Base-by-base conservation (phyloP, 2,888 invertebrate genomes). In the Cephus spinipes region DNA sequence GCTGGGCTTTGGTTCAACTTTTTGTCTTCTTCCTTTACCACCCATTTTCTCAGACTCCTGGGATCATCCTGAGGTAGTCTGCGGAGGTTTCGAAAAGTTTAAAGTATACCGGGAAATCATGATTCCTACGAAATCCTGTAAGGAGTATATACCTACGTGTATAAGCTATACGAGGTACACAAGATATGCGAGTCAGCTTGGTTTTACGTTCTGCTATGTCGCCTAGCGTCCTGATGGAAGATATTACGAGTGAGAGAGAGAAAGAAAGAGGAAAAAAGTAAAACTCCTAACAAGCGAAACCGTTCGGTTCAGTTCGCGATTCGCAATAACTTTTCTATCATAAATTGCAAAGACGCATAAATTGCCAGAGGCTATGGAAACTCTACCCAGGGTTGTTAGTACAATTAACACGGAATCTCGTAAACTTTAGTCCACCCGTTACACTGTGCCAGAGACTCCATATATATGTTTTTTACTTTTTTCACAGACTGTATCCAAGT, bases 381-480 rank as follows among this genome's bases (percentile, higher is more conserved):
- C 23, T 55, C 9, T 55, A 55, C 55, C 55, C 23, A 9, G 71
- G 23, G 71, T 33, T 33, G 77, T 71, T 80, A 74, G 85, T 82
- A 84, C 85, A 88, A 88, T 89, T 88, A 87, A 86, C 85, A 80
- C 84, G 80, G 83, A 75, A 80, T 55, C 81, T 84, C 84, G 84
- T 86, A 84, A 85, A 83, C 81, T 81, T 33, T 76, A 82, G 80
- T 82, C 81, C 81, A 71, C 31, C 33, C 31, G 71, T n/a, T 71
- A 31, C 23, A 15, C 55, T 55, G 9, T 23, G 55, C 2, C 9
- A 9, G 23, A 33, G 30, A 23, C 12, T 12, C 12, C 12, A 23
- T 71, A 31, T 15, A 32, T 32, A 33, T 30, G 2, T 71, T 31
- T 33, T 71, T 71, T 31, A 31, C 12, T 31, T 71, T 71, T 33